Conservation (phyloP, 1,140 invertebrate genomes). For the Tyrophagus putrescentiae region DNA sequence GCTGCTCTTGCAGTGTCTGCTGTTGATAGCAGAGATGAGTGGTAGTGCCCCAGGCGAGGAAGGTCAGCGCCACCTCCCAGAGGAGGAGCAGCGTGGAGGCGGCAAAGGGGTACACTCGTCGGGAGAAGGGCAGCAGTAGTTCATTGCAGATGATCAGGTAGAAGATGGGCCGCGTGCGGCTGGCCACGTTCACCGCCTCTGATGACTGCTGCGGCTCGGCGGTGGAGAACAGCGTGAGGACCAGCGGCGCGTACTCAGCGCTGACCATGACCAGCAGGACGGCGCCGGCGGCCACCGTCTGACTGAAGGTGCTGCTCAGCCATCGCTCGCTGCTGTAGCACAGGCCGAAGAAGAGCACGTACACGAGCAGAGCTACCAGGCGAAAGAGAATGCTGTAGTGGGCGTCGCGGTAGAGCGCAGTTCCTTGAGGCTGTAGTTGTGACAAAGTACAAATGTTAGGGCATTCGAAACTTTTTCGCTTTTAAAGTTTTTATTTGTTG, state of each 20-base stretch:
- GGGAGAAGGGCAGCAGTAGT: constrained; percentile 19
- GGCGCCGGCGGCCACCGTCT: background rate
- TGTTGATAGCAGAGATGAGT: background rate
- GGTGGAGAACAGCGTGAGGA: background rate
- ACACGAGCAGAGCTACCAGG: constrained; percentile 5
- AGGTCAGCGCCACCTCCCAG: background rate
- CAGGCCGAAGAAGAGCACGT: constrained; percentile 6
- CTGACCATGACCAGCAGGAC: constrained; percentile 13
- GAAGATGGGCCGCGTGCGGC: constrained; percentile 9
- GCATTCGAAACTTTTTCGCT: background rate
- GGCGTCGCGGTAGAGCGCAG: constrained; percentile 25
- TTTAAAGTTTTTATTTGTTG: background rate
- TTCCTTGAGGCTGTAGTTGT: constrained; percentile 31
- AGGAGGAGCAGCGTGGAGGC: constrained; percentile 8
- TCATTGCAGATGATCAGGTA: constrained; percentile 19
- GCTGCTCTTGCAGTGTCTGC: background rate
- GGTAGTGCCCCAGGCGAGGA: background rate
- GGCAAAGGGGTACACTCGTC: constrained; percentile 5
- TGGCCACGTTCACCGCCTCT: too few species aligned
- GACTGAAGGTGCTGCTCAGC: constrained; percentile 8
- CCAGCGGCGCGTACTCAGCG: constrained; percentile 12
- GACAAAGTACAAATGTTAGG: background rate
- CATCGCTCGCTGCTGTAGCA: constrained; percentile 2
- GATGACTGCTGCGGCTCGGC: background rate
- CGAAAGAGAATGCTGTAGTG: background rate